Base-by-base conservation (phyloP, 2,797 vertebrate species). In the Melanotaenia trifasciata region DNA sequence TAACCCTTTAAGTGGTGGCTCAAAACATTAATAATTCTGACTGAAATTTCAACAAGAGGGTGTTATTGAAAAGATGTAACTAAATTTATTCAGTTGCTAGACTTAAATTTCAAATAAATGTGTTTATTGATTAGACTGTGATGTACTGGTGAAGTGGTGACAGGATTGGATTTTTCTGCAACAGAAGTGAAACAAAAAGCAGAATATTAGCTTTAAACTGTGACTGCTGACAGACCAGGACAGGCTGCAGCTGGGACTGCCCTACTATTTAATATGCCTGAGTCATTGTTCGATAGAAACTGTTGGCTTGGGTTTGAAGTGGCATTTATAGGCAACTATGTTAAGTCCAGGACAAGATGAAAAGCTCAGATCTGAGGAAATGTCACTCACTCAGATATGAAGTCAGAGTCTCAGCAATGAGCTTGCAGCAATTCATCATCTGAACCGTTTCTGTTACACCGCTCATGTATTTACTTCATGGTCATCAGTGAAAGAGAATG, bases 401-500 rank as follows among this genome's bases (percentile, higher is more conserved):
- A 80, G 78, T 84, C 63, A 78, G 62, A 79, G 35, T 76, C 65
- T n/a, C 69, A 83, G 79, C 84, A 88, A 89, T 84, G 76, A 86
- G 86, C 80, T 75, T 2, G 66, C 79, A 60, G 84, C 64, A 77
- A 86, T 90, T 91, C 83, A 89, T 91, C 89, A 89, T 88, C 72
- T 84, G 69, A 80, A 89, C 85, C 78, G 51, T 90, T 92, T 82
- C 84, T 89, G 81, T 85, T 85, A 70, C 87, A 80, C 51, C 51
- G 64, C 88, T 87, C 74, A 18, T 84, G 84, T 87, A 77, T 91
- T 92, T 86, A 88, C 89, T 83, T 90, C 86, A 94, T 79, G 90
- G 90, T 91, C 81, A 40, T 75, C 80, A 85, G 86, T 70, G 74
- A 86, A 87, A 60, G 79, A 91, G 86, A 93, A 93, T 85, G 80